Evolutionary conservation across 2,888 invertebrate genomes (phyloP).

Genomic region (Chrysomela aeneicollis): DNA sequence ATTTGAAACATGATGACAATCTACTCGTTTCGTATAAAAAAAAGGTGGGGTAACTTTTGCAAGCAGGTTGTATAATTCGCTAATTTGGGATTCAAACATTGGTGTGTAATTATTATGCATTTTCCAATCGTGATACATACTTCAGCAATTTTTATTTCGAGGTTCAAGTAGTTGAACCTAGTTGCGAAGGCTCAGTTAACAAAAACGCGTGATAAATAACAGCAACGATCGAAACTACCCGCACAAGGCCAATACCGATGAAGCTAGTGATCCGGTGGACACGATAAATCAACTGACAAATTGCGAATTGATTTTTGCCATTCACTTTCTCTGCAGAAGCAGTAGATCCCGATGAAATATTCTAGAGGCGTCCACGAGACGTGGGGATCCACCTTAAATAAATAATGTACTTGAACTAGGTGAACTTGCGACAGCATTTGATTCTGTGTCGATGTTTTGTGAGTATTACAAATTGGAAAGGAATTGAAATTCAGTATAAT

Average conservation of each 20-base stretch:
- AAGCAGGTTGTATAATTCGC: no score
- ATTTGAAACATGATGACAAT: no score
- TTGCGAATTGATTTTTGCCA: constrained; percentile 45
- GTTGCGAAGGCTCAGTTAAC: no score
- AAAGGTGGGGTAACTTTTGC: no score
- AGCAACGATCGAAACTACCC: constrained; percentile 32
- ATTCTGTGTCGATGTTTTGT: neutral
- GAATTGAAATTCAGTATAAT: neutral
- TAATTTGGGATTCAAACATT: no score
- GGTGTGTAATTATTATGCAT: no score
- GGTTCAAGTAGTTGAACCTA: no score
- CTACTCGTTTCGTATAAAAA: no score
- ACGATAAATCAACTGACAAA: constrained; percentile 43
- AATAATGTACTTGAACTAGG: constrained; percentile 11
- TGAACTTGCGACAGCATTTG: constrained; percentile 8
- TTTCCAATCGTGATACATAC: no score
- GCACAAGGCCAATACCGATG: constrained; percentile 41
- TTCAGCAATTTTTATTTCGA: no score
- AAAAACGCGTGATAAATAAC: constrained; percentile 21
- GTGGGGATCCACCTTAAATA: constrained; percentile 24
- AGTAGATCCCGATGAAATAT: constrained; percentile 32
- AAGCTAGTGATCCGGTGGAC: constrained; percentile 40
- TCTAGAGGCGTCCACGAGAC: constrained; percentile 26
- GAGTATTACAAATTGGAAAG: neutral
- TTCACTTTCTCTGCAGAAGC: constrained; percentile 41